Evolutionary conservation across 2,113 vertebrate genomes (phyloP).

Genomic region (Gorsachius goisagi): DNA sequence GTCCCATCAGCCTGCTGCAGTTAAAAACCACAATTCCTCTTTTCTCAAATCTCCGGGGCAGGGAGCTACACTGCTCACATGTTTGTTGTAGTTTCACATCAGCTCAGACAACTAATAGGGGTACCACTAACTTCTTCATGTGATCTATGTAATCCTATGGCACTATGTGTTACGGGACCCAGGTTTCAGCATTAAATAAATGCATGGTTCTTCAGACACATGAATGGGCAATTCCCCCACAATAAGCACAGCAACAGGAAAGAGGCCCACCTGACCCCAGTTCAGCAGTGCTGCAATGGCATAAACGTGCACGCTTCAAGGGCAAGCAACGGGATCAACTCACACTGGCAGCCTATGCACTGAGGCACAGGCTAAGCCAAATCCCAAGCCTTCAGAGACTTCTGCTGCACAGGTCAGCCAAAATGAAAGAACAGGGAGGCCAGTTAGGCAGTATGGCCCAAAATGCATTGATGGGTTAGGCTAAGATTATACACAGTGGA

Average conservation of each 20-base stretch:
- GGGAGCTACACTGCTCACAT: background rate
- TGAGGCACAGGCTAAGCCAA: background rate
- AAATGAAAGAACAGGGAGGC: background rate
- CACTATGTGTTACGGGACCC: background rate
- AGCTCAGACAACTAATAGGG: background rate
- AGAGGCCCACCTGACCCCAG: background rate
- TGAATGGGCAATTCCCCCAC: background rate
- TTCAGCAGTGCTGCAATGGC: background rate
- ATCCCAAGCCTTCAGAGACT: background rate
- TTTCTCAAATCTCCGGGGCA: background rate
- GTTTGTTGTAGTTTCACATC: background rate
- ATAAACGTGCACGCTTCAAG: rapidly evolving
- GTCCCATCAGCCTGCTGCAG: background rate
- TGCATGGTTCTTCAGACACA: background rate
- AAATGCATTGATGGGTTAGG: background rate
- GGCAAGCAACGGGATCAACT: background rate
- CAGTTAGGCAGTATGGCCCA: background rate
- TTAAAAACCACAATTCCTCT: background rate
- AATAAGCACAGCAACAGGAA: background rate
- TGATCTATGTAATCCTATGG: background rate
- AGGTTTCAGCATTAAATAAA: background rate
- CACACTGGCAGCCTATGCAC: background rate
- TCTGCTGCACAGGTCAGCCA: background rate
- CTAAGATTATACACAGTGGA: background rate
- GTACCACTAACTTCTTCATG: background rate